A percentile compares a stretch with the other conserved stretches of the same genome.
Evolutionary conservation across 2,113 vertebrate species (phyloP).

Genomic region (Zapus hudsonius): DNA sequence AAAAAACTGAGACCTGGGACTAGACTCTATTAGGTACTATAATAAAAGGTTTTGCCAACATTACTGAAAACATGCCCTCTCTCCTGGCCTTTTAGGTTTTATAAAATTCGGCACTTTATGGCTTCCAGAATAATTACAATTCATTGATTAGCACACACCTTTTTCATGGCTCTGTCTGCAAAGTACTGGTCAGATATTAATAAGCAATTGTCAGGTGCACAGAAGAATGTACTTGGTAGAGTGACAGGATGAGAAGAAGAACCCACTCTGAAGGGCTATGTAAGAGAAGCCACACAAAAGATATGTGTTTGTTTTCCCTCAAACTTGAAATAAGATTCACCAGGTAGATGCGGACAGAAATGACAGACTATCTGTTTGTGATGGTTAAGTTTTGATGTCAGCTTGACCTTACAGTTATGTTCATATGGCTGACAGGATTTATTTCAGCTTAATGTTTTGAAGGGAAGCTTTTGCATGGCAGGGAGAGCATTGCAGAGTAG

Average conservation of each 20-base stretch:
- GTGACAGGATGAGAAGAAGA: neutral
- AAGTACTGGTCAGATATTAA: neutral
- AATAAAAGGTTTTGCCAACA: neutral
- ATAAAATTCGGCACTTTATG: neutral
- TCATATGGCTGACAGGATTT: no score
- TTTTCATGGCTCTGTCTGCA: neutral
- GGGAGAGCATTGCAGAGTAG: no score
- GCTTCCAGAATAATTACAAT: neutral
- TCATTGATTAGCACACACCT: neutral
- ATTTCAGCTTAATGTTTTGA: no score
- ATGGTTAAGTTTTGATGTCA: no score
- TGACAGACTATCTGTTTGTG: no score
- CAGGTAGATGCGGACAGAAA: neutral
- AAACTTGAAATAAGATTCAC: neutral
- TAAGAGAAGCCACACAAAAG: neutral
- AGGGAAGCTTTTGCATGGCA: no score
- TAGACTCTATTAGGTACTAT: neutral
- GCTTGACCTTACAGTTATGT: no score
- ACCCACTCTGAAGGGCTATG: accelerated
- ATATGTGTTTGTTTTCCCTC: neutral
- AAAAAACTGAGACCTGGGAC: no score
- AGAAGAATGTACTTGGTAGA: neutral
- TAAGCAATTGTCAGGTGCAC: neutral
- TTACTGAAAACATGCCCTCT: neutral
- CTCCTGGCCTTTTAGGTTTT: neutral